Conservation (phyloP, 2,797 vertebrate genomes). For the Alca torda region DNA sequence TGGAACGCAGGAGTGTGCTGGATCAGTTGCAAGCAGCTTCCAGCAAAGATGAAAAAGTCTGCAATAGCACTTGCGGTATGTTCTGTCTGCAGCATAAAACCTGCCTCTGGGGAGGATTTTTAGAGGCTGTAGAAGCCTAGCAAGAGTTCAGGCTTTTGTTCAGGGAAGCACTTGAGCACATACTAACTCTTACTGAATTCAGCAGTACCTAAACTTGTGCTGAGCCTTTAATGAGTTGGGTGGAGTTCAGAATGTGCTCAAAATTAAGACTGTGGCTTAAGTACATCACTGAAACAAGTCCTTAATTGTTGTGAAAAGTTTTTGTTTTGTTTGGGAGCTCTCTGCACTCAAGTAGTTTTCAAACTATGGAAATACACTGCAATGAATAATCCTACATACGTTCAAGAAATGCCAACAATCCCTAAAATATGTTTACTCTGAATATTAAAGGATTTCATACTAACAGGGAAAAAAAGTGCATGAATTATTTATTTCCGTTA, state of each 20-base stretch:
- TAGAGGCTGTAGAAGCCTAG: neutral
- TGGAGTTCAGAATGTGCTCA: neutral
- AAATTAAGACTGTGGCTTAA: neutral
- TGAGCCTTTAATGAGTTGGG: neutral
- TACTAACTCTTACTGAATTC: neutral
- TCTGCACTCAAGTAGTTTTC: neutral
- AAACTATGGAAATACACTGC: neutral
- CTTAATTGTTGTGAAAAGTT: neutral
- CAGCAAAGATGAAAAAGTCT: neutral
- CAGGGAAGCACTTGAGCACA: neutral
- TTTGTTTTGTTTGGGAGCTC: neutral
- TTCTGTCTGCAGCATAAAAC: neutral
- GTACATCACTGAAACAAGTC: neutral
- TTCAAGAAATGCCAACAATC: neutral
- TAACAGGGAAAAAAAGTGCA: neutral
- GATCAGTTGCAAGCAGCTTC: neutral
- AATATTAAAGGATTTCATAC: constrained; percentile 12
- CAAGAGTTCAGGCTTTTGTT: neutral
- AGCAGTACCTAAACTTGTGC: neutral
- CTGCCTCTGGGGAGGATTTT: neutral
- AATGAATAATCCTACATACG: neutral
- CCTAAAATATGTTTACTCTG: neutral
- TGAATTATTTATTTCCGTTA: constrained; percentile 35
- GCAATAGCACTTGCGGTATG: neutral
- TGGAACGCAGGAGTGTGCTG: fast-evolving